A percentile compares a stretch with the other conserved stretches of the same genome.
These are phyloP conservation scores for Tachina grossa DNA, from an alignment of 2,888 invertebrate species.

Conservation along the genomic window DNA sequence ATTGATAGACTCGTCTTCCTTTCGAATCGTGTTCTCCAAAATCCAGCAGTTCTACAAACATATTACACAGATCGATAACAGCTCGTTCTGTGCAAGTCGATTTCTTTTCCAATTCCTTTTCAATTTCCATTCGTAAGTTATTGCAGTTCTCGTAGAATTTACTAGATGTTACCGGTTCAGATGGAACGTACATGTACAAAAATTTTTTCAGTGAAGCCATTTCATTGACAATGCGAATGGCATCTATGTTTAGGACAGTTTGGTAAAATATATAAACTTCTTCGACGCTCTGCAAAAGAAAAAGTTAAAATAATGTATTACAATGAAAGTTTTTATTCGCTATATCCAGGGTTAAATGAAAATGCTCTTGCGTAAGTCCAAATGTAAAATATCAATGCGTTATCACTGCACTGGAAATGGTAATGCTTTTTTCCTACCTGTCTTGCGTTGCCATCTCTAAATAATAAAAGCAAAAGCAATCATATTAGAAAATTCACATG, in stretches of 20 bases:
- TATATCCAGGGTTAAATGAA: no score
- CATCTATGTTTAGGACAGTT: slow-evolving; percentile 88
- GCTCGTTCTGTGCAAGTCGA: slow-evolving; percentile 89
- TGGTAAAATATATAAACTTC: slow-evolving; percentile 76
- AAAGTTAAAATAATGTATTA: neutral
- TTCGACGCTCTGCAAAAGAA: slow-evolving; percentile 75
- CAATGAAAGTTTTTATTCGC: no score
- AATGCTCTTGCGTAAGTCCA: no score
- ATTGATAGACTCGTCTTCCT: slow-evolving; percentile 85
- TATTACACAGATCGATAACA: slow-evolving; percentile 89
- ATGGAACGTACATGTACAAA: slow-evolving; percentile 86
- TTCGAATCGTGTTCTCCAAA: slow-evolving; percentile 83
- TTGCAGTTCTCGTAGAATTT: slow-evolving; percentile 87
- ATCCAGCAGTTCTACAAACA: slow-evolving; percentile 86
- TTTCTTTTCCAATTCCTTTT: slow-evolving; percentile 84
- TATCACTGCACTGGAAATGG: no score
- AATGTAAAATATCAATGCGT: no score
- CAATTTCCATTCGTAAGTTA: slow-evolving; percentile 83
- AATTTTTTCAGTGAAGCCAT: slow-evolving; percentile 86
- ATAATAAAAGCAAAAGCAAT: no score
- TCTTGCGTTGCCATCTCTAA: no score
- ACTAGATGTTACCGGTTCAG: slow-evolving; percentile 85
- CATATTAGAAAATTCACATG: no score
- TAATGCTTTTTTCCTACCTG: no score
- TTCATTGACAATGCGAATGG: slow-evolving; percentile 88